Evolutionary conservation across 2,888 invertebrate species (phyloP).

Genomic region (Luperina testacea): DNA sequence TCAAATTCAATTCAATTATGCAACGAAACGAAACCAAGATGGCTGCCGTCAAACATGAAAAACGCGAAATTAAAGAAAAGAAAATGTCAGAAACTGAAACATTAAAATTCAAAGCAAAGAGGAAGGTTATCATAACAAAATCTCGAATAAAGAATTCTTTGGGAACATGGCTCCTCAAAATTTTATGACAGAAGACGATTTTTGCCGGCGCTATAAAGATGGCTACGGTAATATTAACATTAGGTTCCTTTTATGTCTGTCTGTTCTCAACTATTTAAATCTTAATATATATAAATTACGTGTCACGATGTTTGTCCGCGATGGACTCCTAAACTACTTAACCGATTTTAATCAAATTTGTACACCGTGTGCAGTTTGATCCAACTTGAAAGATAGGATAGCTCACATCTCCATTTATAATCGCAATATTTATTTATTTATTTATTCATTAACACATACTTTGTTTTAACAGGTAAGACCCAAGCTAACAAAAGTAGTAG

Average conservation of each 20-base stretch:
- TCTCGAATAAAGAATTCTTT: conserved; percentile 63
- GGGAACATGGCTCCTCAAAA: conserved; percentile 64
- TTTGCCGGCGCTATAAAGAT: conserved; percentile 55
- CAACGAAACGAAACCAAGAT: conserved; percentile 39
- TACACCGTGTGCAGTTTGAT: too few species aligned
- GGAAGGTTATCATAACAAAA: conserved; percentile 62
- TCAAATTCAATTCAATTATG: conserved; percentile 35
- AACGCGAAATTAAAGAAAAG: conserved; percentile 24
- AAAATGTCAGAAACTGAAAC: conserved; percentile 48
- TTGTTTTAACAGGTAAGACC: too few species aligned
- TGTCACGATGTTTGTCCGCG: too few species aligned
- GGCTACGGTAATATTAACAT: conserved; percentile 30
- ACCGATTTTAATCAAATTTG: too few species aligned
- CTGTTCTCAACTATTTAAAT: conserved; percentile 32
- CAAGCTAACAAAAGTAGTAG: too few species aligned
- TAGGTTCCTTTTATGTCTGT: conserved; percentile 49
- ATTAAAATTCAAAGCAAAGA: conserved; percentile 68
- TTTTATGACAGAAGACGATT: conserved; percentile 66
- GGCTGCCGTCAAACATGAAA: conserved; percentile 29
- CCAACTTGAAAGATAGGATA: too few species aligned
- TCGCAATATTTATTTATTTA: too few species aligned
- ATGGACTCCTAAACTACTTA: too few species aligned
- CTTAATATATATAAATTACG: too few species aligned
- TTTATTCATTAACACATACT: too few species aligned
- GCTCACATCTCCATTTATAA: too few species aligned